A percentile compares a stretch with the other conserved stretches of the same genome.
Evolutionary conservation across 23 tunicate species (phyloP).

Genomic region (Trididemnum clinides): DNA sequence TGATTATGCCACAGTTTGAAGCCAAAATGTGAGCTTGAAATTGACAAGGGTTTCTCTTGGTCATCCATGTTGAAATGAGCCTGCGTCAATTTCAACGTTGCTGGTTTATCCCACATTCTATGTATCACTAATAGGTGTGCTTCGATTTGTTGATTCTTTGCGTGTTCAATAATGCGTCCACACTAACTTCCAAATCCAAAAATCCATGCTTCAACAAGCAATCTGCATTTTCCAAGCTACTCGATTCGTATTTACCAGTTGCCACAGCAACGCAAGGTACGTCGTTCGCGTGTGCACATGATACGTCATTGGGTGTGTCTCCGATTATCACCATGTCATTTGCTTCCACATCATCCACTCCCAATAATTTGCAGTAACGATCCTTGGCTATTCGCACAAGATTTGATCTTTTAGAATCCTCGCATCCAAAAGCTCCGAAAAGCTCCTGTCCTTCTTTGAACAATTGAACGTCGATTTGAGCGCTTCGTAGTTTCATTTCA

Average conservation of each 20-base stretch:
- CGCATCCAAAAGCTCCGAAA: constrained; percentile 84
- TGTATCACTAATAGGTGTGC: too few species aligned
- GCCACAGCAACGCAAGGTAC: constrained; percentile 86
- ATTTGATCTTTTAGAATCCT: constrained; percentile 45
- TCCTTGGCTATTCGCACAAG: constrained; percentile 50
- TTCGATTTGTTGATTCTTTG: neutral
- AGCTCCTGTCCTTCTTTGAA: constrained; percentile 35
- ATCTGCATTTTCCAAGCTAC: constrained; percentile 53
- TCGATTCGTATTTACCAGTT: constrained; percentile 36
- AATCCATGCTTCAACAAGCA: constrained; percentile 59
- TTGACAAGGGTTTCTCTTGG: too few species aligned
- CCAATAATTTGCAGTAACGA: constrained; percentile 43
- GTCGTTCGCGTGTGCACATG: constrained; percentile 79
- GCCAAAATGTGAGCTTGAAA: too few species aligned
- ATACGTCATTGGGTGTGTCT: constrained; percentile 73
- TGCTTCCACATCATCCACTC: neutral
- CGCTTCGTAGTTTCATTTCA: constrained; percentile 52
- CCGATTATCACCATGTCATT: constrained; percentile 76
- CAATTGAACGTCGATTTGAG: constrained; percentile 36
- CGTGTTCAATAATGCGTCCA: constrained; percentile 44
- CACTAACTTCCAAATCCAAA: constrained; percentile 40
- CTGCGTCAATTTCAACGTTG: too few species aligned
- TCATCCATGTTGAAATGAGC: too few species aligned
- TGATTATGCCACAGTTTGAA: too few species aligned
- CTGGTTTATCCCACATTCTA: too few species aligned